phyloP scores from a whole-genome alignment of 2,113 vertebrate genomes.

The Choloepus hoffmanni region DNA sequence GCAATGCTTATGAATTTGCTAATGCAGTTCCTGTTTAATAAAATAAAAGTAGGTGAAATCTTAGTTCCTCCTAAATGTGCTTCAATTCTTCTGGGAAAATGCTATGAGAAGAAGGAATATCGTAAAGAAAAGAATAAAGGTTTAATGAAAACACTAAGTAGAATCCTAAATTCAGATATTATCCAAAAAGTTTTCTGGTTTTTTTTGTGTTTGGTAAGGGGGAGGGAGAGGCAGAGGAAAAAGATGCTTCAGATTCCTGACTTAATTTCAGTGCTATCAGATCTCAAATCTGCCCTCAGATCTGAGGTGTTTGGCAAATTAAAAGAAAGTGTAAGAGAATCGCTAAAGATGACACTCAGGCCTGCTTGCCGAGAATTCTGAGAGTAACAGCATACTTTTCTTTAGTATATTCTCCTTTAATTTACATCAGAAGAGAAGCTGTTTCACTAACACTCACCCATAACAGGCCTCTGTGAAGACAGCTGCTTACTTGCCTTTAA shows the following conservation, averaged over 20 bases:
- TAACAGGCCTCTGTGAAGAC: conserved; percentile 70
- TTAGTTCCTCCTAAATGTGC: background rate
- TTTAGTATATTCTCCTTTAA: conserved; percentile 35
- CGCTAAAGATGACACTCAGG: background rate
- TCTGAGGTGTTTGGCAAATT: conserved; percentile 37
- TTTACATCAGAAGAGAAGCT: conserved; percentile 57
- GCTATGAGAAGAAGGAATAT: background rate
- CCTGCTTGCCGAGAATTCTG: background rate
- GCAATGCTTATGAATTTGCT: background rate
- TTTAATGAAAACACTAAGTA: conserved; percentile 29
- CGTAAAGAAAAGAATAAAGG: conserved; percentile 36
- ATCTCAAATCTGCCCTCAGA: conserved; percentile 33
- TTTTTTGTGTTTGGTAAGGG: background rate
- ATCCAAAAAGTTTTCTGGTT: background rate
- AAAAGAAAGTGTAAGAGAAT: conserved; percentile 12
- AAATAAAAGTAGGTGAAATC: conserved; percentile 47
- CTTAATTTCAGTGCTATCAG: background rate
- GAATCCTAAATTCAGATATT: conserved; percentile 26
- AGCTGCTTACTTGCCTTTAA: conserved; percentile 70
- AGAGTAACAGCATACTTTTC: background rate
- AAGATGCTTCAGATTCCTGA: background rate
- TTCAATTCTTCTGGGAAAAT: conserved; percentile 39
- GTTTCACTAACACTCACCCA: conserved; percentile 42
- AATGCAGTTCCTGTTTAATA: background rate
- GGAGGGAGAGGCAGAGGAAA: background rate